Base-by-base conservation (phyloP, 1,140 invertebrate genomes). In the Ridgeia piscesae region DNA sequence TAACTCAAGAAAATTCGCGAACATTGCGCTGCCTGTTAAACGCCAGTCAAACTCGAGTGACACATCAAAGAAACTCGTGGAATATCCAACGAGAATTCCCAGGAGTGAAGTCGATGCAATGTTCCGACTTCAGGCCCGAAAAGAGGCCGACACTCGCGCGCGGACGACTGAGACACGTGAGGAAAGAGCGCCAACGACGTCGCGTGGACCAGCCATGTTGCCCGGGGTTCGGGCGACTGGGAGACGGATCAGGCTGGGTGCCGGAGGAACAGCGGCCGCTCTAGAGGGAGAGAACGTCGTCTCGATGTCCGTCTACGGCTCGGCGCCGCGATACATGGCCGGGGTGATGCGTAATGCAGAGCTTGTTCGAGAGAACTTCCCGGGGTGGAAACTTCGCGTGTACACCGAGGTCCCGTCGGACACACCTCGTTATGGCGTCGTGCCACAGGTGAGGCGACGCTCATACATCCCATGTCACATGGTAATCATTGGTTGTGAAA, bases 251-350 rank as follows among this genome's bases (percentile, higher is more conserved):
- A 31, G 58, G 58, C 58, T 31, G 58, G 58, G 2, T 9, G 2
- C 58, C 58, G 58, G 58, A 17, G 58, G 58, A 4, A 31, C 17
- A 0, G 58, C 11, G 58, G 11, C 58, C 58, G 17, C 17, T 77
- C 6, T 77, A 77, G 21, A 91, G 6, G 91, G 91, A 21, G 91
- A 91, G 42, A 92, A 92, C 48, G 91, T 93, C 8, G 92, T 93
- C 31, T 92, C 93, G 11, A 93, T 93, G 93, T 91, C 93, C 33
- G 77, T 93, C 17, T 93, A 93, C 35, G 93, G 93, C 9, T 92
- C 93, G 6, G 50, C 89, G 34, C 48, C 33, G n/a, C 34, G 90
- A 21, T 93, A 93, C 92, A 91, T 89, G 35, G 35, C 91, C n/a
- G 93, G 93, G 11, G 90, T 35, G 27, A 91, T 93, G 31, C 91